Percentiles rank a stretch among this genome's conserved stretches.
Conservation (phyloP, 2,113 vertebrate genomes). For the Nerophis lumbriciformis region DNA sequence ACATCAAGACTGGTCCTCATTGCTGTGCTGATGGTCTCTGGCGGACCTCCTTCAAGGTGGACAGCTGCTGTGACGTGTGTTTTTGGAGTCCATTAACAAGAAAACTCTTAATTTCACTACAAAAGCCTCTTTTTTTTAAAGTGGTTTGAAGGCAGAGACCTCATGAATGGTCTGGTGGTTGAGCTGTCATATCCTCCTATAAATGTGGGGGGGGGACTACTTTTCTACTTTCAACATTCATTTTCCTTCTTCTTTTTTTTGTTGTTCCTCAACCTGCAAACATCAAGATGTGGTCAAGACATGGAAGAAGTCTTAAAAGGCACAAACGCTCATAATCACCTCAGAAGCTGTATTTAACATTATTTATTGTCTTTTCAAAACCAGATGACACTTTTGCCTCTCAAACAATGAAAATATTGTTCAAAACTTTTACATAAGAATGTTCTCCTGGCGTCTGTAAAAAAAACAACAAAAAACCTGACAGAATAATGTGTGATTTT, state of each 20-base stretch:
- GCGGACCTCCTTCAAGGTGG: not conserved
- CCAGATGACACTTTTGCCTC: not conserved
- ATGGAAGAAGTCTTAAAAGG: not conserved
- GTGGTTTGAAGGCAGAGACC: no score
- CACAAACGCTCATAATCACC: not conserved
- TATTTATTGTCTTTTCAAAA: conserved; percentile 8
- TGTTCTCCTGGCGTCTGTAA: not conserved
- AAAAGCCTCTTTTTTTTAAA: not conserved
- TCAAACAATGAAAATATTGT: not conserved
- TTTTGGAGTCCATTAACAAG: no score
- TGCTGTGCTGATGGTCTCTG: no score
- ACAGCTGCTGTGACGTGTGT: not conserved
- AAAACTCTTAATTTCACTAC: no score
- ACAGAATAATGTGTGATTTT: not conserved
- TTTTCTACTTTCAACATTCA: not conserved
- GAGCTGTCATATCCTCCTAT: not conserved
- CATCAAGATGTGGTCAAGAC: not conserved
- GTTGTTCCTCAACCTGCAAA: not conserved
- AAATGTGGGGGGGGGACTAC: not conserved
- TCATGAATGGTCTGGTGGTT: no score
- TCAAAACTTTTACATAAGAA: not conserved
- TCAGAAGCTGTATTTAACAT: not conserved
- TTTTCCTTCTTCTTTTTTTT: not conserved
- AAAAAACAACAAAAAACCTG: not conserved
- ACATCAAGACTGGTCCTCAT: not conserved